Conservation (phyloP, 2,797 vertebrate species). For the Ctenopoma multispine region DNA sequence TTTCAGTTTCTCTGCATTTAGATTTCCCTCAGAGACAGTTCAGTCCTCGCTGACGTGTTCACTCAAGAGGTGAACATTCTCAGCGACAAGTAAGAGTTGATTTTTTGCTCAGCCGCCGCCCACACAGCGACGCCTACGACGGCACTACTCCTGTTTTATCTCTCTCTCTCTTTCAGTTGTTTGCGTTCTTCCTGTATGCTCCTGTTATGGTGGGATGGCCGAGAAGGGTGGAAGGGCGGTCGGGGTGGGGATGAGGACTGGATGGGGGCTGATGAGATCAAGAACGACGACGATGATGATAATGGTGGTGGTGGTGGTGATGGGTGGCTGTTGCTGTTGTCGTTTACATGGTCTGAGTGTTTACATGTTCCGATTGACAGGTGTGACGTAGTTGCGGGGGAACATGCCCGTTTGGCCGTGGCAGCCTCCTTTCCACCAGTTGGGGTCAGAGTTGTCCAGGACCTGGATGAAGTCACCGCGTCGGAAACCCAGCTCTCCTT, state of each 20-base stretch:
- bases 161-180: constrained; percentile 58
- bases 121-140: constrained; percentile 61
- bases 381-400: constrained; percentile 98
- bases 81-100: constrained; percentile 67
- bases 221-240: constrained; percentile 32
- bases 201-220: constrained; percentile 66
- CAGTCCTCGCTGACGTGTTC: constrained; percentile 67
- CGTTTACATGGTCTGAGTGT: constrained; percentile 89
- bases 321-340: constrained; percentile 36
- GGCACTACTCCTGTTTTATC: constrained; percentile 58
- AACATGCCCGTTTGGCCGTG: constrained; percentile 99
- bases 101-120: constrained; percentile 68
- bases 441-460: constrained; percentile 97
- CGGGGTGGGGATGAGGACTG: constrained; percentile 9
- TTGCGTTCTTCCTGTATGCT: constrained; percentile 71
- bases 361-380: constrained; percentile 97
- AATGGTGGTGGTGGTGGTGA: constrained; percentile 25
- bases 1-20: constrained; percentile 68
- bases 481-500: constrained; percentile 96
- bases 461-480: constrained; percentile 98
- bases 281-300: constrained; percentile 44
- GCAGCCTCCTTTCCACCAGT: constrained; percentile 98
- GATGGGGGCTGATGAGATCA: constrained; percentile 58
- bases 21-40: constrained; percentile 69
- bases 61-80: constrained; percentile 69